Evolutionary conservation across 2,797 vertebrate species (phyloP).

Genomic region (Sebastes dallii): DNA sequence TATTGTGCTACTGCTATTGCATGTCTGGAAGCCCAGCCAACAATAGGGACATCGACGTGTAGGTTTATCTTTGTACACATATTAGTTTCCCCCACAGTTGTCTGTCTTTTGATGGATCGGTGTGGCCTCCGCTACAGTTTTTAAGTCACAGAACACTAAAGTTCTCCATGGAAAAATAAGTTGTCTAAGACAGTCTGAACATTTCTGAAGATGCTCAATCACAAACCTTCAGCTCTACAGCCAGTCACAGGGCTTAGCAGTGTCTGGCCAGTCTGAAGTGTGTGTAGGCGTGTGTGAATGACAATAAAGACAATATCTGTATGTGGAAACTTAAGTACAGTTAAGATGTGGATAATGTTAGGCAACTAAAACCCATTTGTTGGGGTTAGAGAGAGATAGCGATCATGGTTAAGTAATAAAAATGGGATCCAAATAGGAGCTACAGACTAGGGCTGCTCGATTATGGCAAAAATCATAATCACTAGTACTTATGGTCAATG

Average conservation of each 20-base stretch:
- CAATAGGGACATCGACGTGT: neutral
- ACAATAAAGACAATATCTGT: neutral
- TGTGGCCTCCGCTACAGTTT: neutral
- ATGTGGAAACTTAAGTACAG: neutral
- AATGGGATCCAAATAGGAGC: neutral
- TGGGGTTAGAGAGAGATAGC: neutral
- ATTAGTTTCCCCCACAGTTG: neutral
- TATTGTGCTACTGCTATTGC: neutral
- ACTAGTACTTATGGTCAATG: too few species aligned
- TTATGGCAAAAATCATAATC: too few species aligned
- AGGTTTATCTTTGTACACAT: neutral
- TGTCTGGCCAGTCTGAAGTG: neutral
- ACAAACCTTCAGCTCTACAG: neutral
- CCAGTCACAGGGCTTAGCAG: neutral
- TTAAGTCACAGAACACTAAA: neutral
- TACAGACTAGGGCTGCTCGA: neutral
- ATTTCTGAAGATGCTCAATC: neutral
- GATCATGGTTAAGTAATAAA: too few species aligned
- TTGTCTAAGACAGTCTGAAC: neutral
- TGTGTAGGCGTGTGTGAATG: neutral
- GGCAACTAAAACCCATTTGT: neutral
- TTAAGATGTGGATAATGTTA: neutral
- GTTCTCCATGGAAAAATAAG: neutral
- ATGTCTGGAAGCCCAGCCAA: neutral
- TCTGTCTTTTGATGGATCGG: neutral